These are phyloP conservation scores for Microctonus hyperodae DNA, from an alignment of 2,888 invertebrate species.

Conservation along the genomic window DNA sequence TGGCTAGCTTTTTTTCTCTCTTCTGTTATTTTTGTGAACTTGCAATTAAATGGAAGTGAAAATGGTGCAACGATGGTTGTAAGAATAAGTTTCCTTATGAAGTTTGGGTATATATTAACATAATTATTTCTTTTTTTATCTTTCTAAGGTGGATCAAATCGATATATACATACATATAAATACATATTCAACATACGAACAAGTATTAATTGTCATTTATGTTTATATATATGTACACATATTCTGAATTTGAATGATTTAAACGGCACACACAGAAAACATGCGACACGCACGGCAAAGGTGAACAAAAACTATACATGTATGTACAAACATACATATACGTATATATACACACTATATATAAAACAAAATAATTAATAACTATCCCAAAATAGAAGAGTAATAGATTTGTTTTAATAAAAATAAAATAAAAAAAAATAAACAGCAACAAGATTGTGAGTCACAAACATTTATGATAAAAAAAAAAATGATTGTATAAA, in stretches of 20 bases:
- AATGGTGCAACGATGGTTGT: not conserved
- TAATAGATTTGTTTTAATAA: constrained; percentile 43
- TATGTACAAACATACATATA: too few species aligned
- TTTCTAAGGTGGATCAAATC: not conserved
- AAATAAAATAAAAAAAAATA: not conserved
- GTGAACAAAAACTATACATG: constrained; percentile 60
- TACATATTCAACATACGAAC: not conserved
- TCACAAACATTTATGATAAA: constrained; percentile 44
- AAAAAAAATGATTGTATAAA: constrained; percentile 18
- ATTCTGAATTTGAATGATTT: constrained; percentile 29
- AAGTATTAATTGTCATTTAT: constrained; percentile 28
- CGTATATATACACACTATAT: constrained; percentile 13
- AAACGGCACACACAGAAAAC: constrained; percentile 63
- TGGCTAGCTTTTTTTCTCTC: not conserved
- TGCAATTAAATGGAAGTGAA: not conserved
- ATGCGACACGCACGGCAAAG: constrained; percentile 63
- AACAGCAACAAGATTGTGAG: constrained; percentile 53
- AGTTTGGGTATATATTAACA: not conserved
- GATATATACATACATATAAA: not conserved
- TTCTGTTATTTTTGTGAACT: not conserved
- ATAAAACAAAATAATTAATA: constrained; percentile 31
- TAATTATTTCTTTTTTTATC: not conserved
- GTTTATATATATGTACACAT: constrained; percentile 37
- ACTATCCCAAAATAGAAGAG: constrained; percentile 54
- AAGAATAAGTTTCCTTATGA: not conserved